These are phyloP conservation scores for Fratercula arctica DNA, from an alignment of 2,797 vertebrate genomes.

Conservation along the genomic window DNA sequence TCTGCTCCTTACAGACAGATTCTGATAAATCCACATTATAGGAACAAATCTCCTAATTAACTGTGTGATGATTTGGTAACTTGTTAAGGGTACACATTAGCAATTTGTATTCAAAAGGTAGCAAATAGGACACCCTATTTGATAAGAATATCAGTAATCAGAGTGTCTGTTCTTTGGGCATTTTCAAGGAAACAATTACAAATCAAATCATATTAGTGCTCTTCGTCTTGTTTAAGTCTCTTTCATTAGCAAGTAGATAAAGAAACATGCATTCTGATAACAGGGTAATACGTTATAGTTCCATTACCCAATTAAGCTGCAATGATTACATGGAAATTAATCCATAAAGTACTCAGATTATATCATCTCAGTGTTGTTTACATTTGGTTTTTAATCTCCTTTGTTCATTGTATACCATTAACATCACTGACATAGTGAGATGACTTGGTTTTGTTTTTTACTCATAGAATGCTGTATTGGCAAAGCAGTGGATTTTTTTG, in stretches of 20 bases:
- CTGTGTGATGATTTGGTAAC: background rate
- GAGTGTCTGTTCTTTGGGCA: background rate
- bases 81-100: background rate
- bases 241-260: conserved; percentile 39
- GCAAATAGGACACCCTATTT: background rate
- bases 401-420: background rate
- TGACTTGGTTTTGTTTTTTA: background rate
- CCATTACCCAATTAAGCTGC: background rate
- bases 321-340: conserved; percentile 43
- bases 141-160: background rate
- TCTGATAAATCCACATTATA: background rate
- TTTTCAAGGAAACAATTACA: conserved; percentile 27
- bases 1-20: background rate
- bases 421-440: background rate
- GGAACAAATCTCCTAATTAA: background rate
- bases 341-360: conserved; percentile 6
- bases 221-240: conserved; percentile 36
- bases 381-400: conserved; percentile 22
- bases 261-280: background rate
- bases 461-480: background rate
- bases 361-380: background rate
- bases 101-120: background rate
- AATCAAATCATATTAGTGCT: conserved; percentile 13
- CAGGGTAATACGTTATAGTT: background rate
- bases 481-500: background rate